A percentile compares a stretch with the other conserved stretches of the same genome.
These are phyloP conservation scores for Anniella stebbinsi DNA, from an alignment of 2,797 vertebrate species.

Conservation along the genomic window DNA sequence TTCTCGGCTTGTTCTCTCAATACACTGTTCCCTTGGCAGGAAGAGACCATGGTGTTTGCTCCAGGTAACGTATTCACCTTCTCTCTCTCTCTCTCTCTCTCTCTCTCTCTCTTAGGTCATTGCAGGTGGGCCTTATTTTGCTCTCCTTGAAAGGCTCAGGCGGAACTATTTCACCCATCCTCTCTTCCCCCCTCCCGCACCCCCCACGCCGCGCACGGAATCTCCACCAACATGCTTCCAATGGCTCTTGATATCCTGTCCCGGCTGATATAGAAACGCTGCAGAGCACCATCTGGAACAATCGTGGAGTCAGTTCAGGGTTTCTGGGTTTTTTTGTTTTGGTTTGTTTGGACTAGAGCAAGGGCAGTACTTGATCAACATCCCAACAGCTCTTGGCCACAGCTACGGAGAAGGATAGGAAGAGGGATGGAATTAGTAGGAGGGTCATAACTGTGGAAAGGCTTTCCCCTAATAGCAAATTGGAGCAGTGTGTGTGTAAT, in stretches of 20 bases:
- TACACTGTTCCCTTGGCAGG: conserved; percentile 30
- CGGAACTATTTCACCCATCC: background rate
- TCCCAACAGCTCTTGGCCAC: background rate
- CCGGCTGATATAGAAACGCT: background rate
- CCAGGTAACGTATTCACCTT: conserved; percentile 69
- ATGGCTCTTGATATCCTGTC: background rate
- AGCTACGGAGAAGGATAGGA: background rate
- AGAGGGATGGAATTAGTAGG: background rate
- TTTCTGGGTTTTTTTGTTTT: background rate
- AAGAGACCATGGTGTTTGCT: conserved; percentile 75
- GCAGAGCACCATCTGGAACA: background rate
- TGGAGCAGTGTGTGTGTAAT: background rate
- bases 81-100: background rate
- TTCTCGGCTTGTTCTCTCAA: background rate
- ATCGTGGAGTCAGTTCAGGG: background rate
- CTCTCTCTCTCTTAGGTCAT: background rate
- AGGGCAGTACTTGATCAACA: background rate
- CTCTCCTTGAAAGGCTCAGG: background rate
- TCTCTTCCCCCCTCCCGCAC: rapidly evolving
- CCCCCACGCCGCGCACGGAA: background rate
- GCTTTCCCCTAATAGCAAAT: background rate
- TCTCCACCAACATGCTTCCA: background rate
- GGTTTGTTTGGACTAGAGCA: background rate
- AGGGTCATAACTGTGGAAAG: background rate
- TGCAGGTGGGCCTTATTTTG: conserved; percentile 6